These are phyloP conservation scores for Silurus glanis DNA, from an alignment of 2,113 vertebrate species.

Conservation along the genomic window DNA sequence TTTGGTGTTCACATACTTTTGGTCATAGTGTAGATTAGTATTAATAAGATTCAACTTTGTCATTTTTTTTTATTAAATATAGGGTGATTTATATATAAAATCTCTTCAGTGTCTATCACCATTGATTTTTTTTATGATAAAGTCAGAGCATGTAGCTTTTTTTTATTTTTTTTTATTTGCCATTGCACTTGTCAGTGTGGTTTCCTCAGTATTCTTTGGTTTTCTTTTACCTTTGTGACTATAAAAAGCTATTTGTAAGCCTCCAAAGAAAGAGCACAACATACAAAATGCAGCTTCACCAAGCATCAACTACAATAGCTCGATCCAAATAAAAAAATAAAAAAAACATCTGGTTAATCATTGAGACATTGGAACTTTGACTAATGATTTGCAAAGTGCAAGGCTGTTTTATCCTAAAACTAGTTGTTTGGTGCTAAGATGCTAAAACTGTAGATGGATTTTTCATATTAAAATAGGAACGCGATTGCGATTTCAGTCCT, in stretches of 20 bases:
- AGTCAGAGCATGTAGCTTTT: not conserved
- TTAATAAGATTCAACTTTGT: not conserved
- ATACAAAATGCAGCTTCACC: too few species aligned
- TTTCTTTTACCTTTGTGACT: not conserved
- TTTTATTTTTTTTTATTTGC: not conserved
- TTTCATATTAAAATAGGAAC: not conserved
- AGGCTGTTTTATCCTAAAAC: not conserved
- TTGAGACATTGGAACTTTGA: not conserved
- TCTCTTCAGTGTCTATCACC: not conserved
- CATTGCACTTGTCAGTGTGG: not conserved
- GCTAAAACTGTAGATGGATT: not conserved
- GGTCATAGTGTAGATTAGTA: not conserved
- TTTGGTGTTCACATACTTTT: not conserved
- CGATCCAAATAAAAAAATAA: not conserved
- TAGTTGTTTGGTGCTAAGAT: not conserved
- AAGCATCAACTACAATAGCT: not conserved
- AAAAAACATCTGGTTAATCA: not conserved
- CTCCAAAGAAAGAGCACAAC: not conserved
- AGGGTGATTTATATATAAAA: not conserved
- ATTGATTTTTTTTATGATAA: not conserved
- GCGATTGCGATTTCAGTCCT: not conserved
- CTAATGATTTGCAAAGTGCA: not conserved
- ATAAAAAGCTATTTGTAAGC: not conserved
- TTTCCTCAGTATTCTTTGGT: not conserved
- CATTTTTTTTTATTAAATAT: not conserved